Evolutionary conservation across 1,140 invertebrate species (phyloP).

Genomic region (Trichogramma pretiosum): DNA sequence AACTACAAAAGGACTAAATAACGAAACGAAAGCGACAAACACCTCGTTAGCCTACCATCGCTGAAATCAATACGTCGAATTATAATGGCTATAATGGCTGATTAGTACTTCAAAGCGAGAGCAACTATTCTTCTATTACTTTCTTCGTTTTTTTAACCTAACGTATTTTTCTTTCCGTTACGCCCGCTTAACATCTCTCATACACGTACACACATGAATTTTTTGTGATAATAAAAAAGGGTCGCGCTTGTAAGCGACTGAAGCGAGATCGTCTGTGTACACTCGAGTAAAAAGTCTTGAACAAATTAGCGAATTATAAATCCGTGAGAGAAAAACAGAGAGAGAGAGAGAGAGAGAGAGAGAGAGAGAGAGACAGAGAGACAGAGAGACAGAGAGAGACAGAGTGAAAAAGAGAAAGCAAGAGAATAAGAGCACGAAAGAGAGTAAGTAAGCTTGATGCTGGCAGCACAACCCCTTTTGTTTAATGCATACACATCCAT

Average conservation of each 20-base stretch:
- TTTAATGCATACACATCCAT: neutral
- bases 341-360: too few species aligned
- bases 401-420: too few species aligned
- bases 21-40: too few species aligned
- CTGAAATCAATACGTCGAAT: too few species aligned
- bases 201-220: neutral
- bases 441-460: neutral
- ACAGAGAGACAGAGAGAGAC: too few species aligned
- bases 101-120: constrained; percentile 41
- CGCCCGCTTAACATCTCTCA: too few species aligned
- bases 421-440: too few species aligned
- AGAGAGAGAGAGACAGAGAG: too few species aligned
- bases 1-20: too few species aligned
- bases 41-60: too few species aligned
- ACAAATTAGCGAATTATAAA: constrained; percentile 40
- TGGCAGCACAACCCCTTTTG: constrained; percentile 1
- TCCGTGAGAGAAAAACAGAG: too few species aligned
- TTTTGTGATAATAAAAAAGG: neutral
- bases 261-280: constrained; percentile 19
- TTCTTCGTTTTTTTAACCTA: constrained; percentile 3
- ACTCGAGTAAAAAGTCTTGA: constrained; percentile 32
- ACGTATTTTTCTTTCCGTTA: neutral
- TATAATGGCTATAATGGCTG: constrained; percentile 31
- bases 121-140: constrained; percentile 1
- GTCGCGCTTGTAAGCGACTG: too few species aligned